Evolutionary conservation across 2,113 vertebrate genomes (phyloP).

Genomic region (Halichoeres trimaculatus): DNA sequence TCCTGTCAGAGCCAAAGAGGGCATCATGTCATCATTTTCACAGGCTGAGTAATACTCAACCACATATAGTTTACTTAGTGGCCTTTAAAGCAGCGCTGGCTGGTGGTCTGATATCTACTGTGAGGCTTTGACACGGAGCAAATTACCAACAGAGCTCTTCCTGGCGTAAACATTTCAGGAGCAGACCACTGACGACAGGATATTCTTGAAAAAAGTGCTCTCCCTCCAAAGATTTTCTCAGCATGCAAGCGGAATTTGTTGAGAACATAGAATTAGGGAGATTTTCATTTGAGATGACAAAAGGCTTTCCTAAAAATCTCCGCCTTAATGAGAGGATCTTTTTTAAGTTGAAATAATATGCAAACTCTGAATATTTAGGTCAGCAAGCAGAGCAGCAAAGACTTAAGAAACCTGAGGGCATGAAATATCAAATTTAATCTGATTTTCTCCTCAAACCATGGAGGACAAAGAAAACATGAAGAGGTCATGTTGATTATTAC

Average conservation of each 20-base stretch:
- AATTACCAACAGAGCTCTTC: not conserved
- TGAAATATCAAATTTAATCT: conserved; percentile 9
- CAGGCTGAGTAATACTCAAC: not conserved
- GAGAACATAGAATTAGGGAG: conserved; percentile 30
- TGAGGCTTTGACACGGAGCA: not conserved
- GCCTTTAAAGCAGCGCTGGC: not conserved
- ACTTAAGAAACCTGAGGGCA: conserved; percentile 19
- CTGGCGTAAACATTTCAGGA: conserved; percentile 32
- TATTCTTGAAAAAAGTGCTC: conserved; percentile 29
- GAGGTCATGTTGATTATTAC: conserved; percentile 2
- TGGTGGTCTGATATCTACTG: too few relatives aligned
- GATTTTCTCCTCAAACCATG: not conserved
- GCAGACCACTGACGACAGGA: not conserved
- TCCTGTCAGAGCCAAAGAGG: not conserved
- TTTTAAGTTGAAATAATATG: conserved; percentile 26
- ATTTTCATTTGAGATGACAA: conserved; percentile 52
- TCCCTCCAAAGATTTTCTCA: conserved; percentile 40
- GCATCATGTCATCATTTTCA: not conserved
- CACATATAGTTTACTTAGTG: not conserved
- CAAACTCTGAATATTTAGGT: conserved; percentile 25
- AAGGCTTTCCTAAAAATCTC: conserved; percentile 48
- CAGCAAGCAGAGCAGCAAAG: conserved; percentile 11
- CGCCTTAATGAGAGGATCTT: conserved; percentile 54
- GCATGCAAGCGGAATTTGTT: conserved; percentile 20
- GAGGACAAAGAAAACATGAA: not conserved